These are phyloP conservation scores for Pluvialis apricaria DNA, from an alignment of 2,113 vertebrate genomes.

Conservation along the genomic window DNA sequence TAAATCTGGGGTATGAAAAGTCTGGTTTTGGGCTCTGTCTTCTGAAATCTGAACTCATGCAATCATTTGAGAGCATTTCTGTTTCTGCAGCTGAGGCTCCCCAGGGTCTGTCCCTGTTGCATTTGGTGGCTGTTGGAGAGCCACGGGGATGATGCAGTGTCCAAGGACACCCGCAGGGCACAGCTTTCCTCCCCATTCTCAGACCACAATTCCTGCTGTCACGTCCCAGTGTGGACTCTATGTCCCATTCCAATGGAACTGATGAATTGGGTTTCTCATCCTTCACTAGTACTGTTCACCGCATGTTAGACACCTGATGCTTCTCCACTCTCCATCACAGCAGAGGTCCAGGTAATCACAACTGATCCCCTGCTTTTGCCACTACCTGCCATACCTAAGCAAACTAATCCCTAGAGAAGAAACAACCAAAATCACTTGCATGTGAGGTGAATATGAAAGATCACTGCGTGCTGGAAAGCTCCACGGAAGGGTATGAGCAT, in stretches of 20 bases:
- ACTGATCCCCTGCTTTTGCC: neutral
- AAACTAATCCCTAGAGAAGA: neutral
- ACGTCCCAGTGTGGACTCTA: fast-evolving
- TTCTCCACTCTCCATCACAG: neutral
- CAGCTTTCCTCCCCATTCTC: neutral
- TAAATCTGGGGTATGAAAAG: neutral
- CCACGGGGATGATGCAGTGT: fast-evolving
- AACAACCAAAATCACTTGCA: neutral
- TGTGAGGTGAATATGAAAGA: neutral
- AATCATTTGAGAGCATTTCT: neutral
- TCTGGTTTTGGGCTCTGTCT: neutral
- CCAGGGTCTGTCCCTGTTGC: neutral
- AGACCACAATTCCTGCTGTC: neutral
- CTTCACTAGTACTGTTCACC: fast-evolving
- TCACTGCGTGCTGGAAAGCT: neutral
- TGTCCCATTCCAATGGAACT: neutral
- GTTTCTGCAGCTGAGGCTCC: neutral
- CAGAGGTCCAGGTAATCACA: neutral
- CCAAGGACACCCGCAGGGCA: neutral
- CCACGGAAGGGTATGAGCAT: fast-evolving
- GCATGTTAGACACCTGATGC: fast-evolving
- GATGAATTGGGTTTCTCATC: neutral
- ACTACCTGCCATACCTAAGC: neutral
- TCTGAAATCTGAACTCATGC: neutral
- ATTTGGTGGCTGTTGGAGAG: neutral